A percentile compares a stretch with the other conserved stretches of the same genome.
Conservation (phyloP, 1,140 invertebrate genomes). For the Drosophila repletoides region DNA sequence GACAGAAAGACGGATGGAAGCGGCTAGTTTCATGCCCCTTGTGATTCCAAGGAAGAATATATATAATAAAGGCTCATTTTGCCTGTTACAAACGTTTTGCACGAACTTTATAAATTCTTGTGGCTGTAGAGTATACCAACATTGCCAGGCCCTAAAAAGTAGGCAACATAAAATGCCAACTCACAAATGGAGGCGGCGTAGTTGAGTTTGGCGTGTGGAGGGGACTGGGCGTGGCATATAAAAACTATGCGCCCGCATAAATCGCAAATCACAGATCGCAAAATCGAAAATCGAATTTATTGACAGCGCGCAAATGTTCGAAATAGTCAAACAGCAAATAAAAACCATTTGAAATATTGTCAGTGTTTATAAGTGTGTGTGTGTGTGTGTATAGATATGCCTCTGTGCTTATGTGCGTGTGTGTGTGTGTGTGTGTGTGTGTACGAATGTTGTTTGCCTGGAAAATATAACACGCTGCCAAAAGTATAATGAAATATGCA, state of each 20-base stretch:
- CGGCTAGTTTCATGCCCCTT: no score
- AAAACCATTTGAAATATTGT: conserved; percentile 56
- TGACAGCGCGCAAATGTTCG: conserved; percentile 68
- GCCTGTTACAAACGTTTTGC: no score
- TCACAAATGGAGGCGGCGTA: no score
- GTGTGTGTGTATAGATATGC: conserved; percentile 5
- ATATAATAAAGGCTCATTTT: no score
- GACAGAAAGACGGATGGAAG: no score
- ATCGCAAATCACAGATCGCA: conserved; percentile 38
- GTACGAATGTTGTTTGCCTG: conserved; percentile 52
- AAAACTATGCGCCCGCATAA: conserved; percentile 60
- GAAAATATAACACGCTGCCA: conserved; percentile 61
- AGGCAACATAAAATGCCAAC: conserved; percentile 49
- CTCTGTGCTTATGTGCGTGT: neutral
- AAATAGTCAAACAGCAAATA: conserved; percentile 63
- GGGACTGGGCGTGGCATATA: conserved; percentile 19
- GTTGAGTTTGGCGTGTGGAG: no score
- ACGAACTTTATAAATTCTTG: no score
- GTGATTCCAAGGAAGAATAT: no score
- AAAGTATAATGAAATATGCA: conserved; percentile 79
- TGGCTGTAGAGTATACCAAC: no score
- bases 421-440: conserved; percentile 9
- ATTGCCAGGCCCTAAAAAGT: conserved; percentile 23
- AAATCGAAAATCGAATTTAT: conserved; percentile 79
- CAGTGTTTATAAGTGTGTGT: conserved; percentile 42